These are phyloP conservation scores for Drosophila aff. DNA, from an alignment of 1,140 invertebrate genomes.

Conservation along the genomic window DNA sequence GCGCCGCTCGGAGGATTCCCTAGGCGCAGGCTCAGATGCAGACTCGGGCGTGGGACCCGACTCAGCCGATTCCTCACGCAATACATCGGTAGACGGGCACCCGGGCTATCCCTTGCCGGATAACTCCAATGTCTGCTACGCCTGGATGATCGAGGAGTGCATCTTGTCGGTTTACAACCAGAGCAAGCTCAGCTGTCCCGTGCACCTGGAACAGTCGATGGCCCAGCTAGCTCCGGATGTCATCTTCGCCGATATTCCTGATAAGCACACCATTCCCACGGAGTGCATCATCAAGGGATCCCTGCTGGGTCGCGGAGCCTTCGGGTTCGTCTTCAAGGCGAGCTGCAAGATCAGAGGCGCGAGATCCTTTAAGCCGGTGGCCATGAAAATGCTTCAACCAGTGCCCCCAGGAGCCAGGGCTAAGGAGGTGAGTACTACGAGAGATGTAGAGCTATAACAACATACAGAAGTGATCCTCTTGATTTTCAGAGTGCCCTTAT, in stretches of 20 bases:
- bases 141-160: constrained; percentile 97
- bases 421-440: constrained; percentile 84
- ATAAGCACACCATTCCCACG: constrained; percentile 91
- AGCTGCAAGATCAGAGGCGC: constrained; percentile 89
- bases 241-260: constrained; percentile 94
- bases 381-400: constrained; percentile 98
- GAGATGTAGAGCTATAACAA: neutral
- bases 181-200: constrained; percentile 88
- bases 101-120: constrained; percentile 85
- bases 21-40: constrained; percentile 86
- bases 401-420: constrained; percentile 94
- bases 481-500: constrained; percentile 72
- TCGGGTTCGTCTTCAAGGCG: constrained; percentile 97
- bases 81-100: constrained; percentile 93
- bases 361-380: constrained; percentile 90
- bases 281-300: constrained; percentile 92
- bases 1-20: constrained; percentile 74
- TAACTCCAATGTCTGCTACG: constrained; percentile 86
- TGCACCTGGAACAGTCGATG: constrained; percentile 88
- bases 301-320: constrained; percentile 97
- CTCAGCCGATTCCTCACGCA: constrained; percentile 89
- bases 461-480: neutral
- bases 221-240: constrained; percentile 91
- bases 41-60: constrained; percentile 88
- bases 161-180: constrained; percentile 92